Percentiles rank a stretch among this genome's conserved stretches.
Conservation (phyloP, 2,797 vertebrate species). For the Cryptoblepharus egeriae region DNA sequence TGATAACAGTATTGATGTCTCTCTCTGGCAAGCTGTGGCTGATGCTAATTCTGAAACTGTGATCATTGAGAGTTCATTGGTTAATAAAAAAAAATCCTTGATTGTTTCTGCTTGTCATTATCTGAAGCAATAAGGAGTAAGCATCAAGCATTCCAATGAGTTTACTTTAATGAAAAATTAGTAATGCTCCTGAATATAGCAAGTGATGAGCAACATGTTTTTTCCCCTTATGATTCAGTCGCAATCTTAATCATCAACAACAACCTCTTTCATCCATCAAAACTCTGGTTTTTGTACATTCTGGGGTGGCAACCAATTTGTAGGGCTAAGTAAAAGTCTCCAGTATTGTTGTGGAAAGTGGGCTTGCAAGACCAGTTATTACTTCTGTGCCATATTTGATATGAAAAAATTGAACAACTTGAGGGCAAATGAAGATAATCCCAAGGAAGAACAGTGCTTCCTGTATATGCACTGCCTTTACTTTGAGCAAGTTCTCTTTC, state of each 20-base stretch:
- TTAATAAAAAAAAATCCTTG: not conserved
- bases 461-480: too few species aligned
- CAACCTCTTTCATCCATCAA: not conserved
- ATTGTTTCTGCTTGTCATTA: conserved; percentile 2
- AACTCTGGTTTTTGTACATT: too few species aligned
- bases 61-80: not conserved
- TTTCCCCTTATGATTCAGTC: not conserved
- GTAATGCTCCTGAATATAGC: not conserved
- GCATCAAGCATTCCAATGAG: accelerated
- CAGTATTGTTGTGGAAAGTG: not conserved
- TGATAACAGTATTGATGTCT: not conserved
- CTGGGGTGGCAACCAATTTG: too few species aligned
- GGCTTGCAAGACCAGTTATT: not conserved
- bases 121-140: not conserved
- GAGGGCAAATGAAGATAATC: too few species aligned
- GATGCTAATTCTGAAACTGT: conserved; percentile 2
- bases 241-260: not conserved
- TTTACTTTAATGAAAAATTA: not conserved
- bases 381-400: not conserved
- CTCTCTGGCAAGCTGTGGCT: not conserved
- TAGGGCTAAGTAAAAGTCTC: not conserved
- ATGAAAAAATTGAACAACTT: not conserved
- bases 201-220: too few species aligned
- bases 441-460: too few species aligned
- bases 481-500: too few species aligned